Percentiles rank a stretch among this genome's conserved stretches.
phyloP scores from a whole-genome alignment of 2,888 invertebrate genomes.

The Antheraea assamensis region DNA sequence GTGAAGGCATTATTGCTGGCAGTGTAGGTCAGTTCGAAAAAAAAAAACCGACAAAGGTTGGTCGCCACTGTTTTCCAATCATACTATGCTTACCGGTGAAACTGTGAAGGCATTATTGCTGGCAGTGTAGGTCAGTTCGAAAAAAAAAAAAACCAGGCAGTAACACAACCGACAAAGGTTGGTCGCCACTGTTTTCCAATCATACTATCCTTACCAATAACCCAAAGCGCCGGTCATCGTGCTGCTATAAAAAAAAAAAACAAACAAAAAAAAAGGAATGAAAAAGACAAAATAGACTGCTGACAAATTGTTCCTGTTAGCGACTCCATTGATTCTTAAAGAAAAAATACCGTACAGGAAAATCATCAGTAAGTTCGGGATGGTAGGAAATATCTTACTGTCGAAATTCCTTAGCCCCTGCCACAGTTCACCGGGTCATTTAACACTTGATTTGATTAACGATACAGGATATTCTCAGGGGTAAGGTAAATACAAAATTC shows the following conservation, averaged over 20 bases:
- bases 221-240: too few species aligned
- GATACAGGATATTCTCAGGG: slow-evolving; percentile 41
- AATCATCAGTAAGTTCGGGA: slow-evolving; percentile 57
- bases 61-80: too few species aligned
- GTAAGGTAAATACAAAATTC: slow-evolving; percentile 32
- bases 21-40: too few species aligned
- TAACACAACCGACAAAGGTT: too few species aligned
- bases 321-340: slow-evolving; percentile 66
- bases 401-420: slow-evolving; percentile 47
- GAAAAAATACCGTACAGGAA: slow-evolving; percentile 64
- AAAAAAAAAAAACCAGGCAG: too few species aligned
- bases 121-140: too few species aligned
- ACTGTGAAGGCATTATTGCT: too few species aligned
- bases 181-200: too few species aligned
- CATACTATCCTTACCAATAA: too few species aligned
- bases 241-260: slow-evolving; percentile 24
- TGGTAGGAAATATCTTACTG: slow-evolving; percentile 56
- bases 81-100: too few species aligned
- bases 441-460: slow-evolving; percentile 71
- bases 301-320: slow-evolving; percentile 70
- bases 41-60: too few species aligned
- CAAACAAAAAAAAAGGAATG: slow-evolving; percentile 54
- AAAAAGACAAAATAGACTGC: slow-evolving; percentile 56
- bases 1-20: too few species aligned
- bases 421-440: slow-evolving; percentile 58